Base-by-base conservation (phyloP, 2,797 vertebrate species). In the Takifugu ocellatus region DNA sequence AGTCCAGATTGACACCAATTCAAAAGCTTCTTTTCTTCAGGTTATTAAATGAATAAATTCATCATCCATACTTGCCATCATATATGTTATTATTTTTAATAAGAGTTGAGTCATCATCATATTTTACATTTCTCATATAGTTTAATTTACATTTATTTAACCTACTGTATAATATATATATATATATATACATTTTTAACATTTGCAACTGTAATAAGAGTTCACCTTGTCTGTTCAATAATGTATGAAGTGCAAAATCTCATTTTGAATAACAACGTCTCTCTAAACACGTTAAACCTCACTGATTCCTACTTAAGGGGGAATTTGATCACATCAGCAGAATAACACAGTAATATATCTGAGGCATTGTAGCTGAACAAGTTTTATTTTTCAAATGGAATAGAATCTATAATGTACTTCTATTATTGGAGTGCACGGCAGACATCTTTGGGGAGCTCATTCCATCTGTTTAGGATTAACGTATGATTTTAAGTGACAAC, bases 291-390 rank as follows among this genome's bases (percentile, higher is more conserved):
- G 11, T 16, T 68, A 27, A 56, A 43, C 27, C 39, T 25, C 39
- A 33, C 60, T 54, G 46, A 76, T 43, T 29, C 17, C 25, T 46
- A 49, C 44, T 47, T 29, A 27, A 10, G 14, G 12, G 24, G 3
- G 24, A 45, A 68, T 58, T 39, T 39, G 36, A 39, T 39, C 36
- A 39, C 36, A 39, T 39, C 36, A 14, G 12, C 44, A 66, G 26
- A 52, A 51, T 44, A 68, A 72, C 1, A 56, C 21, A 62, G 47
- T 36, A 58, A 17, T 60, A 58, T 27, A 49, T 60, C 3, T 21
- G 21, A 25, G 43, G 9, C 17, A 46, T 64, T 58, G 48, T 16
- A 48, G 54, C 43, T 50, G 48, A 51, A 54, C 45, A 31, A 36
- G 48, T 54, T 51, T 17, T 44, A n/a, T 2, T 43, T 69, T 61